phyloP scores from a whole-genome alignment of 2,888 invertebrate species.

The Furcula furcula region DNA sequence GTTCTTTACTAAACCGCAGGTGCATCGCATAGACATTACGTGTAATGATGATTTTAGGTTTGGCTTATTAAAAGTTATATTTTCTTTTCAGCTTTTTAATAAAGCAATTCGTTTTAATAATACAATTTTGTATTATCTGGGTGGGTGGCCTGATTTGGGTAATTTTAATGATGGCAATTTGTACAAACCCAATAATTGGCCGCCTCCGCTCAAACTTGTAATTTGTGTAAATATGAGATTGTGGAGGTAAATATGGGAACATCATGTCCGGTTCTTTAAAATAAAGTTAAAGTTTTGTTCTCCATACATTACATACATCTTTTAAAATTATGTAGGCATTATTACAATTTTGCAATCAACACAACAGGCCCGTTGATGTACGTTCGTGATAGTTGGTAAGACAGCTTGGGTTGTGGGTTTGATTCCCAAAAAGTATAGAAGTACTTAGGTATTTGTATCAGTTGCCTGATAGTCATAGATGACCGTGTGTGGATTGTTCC shows the following conservation, averaged over 20 bases:
- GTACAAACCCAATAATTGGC: constrained; percentile 41
- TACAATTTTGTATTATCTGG: constrained; percentile 33
- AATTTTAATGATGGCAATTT: constrained; percentile 60
- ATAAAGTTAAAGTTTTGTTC: background rate
- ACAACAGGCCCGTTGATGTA: too few species aligned
- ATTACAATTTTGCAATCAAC: too few species aligned
- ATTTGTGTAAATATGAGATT: constrained; percentile 32
- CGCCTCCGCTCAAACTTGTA: constrained; percentile 43
- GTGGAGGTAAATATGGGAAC: constrained; percentile 4
- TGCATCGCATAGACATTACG: constrained; percentile 13
- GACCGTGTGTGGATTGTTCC: too few species aligned
- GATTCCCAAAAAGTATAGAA: too few species aligned
- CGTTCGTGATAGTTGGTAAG: too few species aligned
- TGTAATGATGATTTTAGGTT: constrained; percentile 30
- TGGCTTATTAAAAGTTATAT: constrained; percentile 31
- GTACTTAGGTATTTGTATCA: too few species aligned
- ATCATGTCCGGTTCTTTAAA: background rate
- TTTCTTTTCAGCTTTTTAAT: constrained; percentile 30
- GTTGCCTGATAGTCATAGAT: too few species aligned
- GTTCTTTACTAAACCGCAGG: constrained; percentile 24
- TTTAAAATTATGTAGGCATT: background rate
- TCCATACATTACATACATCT: too few species aligned
- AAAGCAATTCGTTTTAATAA: constrained; percentile 35
- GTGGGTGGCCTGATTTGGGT: constrained; percentile 50
- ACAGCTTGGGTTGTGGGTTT: too few species aligned